phyloP scores from a whole-genome alignment of 2,113 vertebrate genomes.

The Emydura subglobosa region DNA sequence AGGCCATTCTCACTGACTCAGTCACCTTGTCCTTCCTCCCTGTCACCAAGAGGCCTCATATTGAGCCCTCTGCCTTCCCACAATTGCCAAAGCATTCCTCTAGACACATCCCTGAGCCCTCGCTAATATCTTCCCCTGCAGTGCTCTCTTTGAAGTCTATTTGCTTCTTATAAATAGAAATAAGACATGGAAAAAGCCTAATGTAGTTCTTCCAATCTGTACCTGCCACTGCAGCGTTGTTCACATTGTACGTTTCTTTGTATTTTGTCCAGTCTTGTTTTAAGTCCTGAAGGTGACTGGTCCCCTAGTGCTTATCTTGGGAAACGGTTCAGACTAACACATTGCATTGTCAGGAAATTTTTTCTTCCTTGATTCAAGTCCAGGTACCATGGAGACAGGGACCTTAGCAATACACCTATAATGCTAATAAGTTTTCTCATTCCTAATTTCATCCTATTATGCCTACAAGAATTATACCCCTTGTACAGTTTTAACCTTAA shows the following conservation, averaged over 20 bases:
- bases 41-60: not conserved
- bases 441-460: not conserved
- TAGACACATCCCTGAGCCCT: not conserved
- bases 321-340: not conserved
- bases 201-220: not conserved
- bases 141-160: not conserved
- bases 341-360: not conserved
- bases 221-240: not conserved
- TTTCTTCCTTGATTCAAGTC: not conserved
- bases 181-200: not conserved
- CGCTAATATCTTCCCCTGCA: not conserved
- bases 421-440: fast-evolving
- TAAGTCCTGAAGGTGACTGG: not conserved
- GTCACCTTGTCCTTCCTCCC: too few relatives aligned
- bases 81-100: not conserved
- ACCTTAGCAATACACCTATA: fast-evolving
- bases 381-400: not conserved
- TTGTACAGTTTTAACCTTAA: not conserved
- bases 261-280: not conserved
- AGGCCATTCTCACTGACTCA: not conserved
- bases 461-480: not conserved
- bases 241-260: not conserved
- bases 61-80: not conserved
- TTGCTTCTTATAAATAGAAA: not conserved
- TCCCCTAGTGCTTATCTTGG: not conserved